Base-by-base conservation (phyloP, 2,888 invertebrate genomes). In the Caenorhabditis doughertyi region DNA sequence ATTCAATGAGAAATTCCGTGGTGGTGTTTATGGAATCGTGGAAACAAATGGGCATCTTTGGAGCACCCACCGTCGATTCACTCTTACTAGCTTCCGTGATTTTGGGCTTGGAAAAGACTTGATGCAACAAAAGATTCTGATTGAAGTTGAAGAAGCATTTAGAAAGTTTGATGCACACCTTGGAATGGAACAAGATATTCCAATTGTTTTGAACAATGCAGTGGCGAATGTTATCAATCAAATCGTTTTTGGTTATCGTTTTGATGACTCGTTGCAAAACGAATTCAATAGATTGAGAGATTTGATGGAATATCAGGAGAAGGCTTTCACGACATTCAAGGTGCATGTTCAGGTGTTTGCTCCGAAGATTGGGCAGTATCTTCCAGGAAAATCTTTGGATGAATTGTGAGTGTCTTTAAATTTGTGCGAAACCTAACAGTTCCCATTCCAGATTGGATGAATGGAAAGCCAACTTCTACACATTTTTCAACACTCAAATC, bases 171-270 rank as follows among this genome's bases (percentile, higher is more conserved):
- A 73, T 16, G 58, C 53, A 11, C 55, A 70, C 13, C 21, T 35
- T 16, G 76, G 74, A 8, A 25, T 32, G 23, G 80, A 79, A 27
- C 62, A 70, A 11, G 51, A 76, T 42, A 16, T 76, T 8, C 55
- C 56, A 13, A 16, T 18, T 0, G 62, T 71, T 23, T n/a, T 83
- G 27, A 58, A 83, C n/a, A 56, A 25, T 21, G 71, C 65, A 13
- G 47, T 83, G 2, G 83, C 56, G 2, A 74, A 73, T 55, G 65
- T 83, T 18, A 76, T 83, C 51, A 83, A 83, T 64, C 60, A 79
- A 11, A 47, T 72, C 1, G 16, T 79, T 0, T 83, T 81, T 25
- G 85, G 85, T 18, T 85, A 85, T 68, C 73, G 85, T 16, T 85
- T 85, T 47, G 71, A 65, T 23, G 74, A 55, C 8, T 64, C 39